These are phyloP conservation scores for Lepus americanus DNA, from an alignment of 2,113 vertebrate genomes.

Conservation along the genomic window DNA sequence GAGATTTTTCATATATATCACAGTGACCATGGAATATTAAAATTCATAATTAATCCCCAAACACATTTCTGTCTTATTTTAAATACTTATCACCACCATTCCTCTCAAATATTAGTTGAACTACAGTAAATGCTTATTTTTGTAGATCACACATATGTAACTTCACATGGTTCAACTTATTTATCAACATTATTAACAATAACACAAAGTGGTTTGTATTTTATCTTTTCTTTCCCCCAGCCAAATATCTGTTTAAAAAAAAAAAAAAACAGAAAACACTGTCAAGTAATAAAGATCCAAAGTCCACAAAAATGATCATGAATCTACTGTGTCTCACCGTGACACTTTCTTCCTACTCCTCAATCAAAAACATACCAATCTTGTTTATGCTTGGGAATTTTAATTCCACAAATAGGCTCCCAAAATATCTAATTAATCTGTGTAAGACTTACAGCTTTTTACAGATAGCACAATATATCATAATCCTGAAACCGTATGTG, in stretches of 20 bases:
- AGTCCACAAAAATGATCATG: slow-evolving; percentile 1
- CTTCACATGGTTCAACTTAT: background rate
- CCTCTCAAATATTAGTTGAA: background rate
- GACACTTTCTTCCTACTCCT: slow-evolving; percentile 32
- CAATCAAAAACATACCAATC: background rate
- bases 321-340: background rate
- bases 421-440: background rate
- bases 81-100: background rate
- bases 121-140: slow-evolving; percentile 31
- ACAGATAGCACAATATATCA: background rate
- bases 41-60: slow-evolving; percentile 47
- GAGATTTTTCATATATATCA: background rate
- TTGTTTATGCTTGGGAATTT: background rate
- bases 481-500: background rate
- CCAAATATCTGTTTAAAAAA: background rate
- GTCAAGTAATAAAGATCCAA: background rate
- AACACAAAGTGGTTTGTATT: slow-evolving; percentile 17
- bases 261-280: slow-evolving; percentile 12
- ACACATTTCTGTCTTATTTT: slow-evolving; percentile 16
- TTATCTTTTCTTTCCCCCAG: slow-evolving; percentile 43
- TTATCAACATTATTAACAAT: slow-evolving; percentile 53
- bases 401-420: background rate
- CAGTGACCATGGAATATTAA: slow-evolving; percentile 29
- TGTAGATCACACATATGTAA: background rate
- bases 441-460: slow-evolving; percentile 10